Percentiles rank a stretch among this genome's conserved stretches.
phyloP scores from a whole-genome alignment of 1,140 invertebrate species.

The Papilio xuthus region DNA sequence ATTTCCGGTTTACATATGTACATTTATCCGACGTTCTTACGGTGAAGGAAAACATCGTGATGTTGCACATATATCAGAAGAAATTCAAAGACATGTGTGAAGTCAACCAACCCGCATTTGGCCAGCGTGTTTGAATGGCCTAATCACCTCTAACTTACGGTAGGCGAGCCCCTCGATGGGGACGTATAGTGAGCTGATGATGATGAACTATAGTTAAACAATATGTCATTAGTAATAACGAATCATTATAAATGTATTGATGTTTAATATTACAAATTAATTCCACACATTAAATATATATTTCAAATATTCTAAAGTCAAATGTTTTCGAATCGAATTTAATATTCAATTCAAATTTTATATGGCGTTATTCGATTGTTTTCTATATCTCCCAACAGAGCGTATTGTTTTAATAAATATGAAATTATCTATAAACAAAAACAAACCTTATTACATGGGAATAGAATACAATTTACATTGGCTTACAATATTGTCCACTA shows the following conservation, averaged over 20 bases:
- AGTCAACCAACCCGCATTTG: no score
- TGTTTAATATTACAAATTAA: constrained; percentile 1
- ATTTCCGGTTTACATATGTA: no score
- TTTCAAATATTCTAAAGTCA: constrained; percentile 13
- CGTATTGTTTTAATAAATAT: constrained; percentile 4
- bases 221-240: not conserved
- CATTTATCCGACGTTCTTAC: no score
- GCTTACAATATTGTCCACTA: not conserved
- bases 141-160: no score
- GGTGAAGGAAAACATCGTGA: no score
- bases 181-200: no score
- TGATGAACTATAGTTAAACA: no score
- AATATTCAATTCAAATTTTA: constrained; percentile 15
- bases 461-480: not conserved
- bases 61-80: no score
- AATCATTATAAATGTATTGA: not conserved
- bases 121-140: no score
- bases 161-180: no score
- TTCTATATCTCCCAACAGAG: not conserved
- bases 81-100: no score
- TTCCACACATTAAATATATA: not conserved
- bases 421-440: not conserved
- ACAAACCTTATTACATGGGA: not conserved
- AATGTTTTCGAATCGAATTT: constrained; percentile 23
- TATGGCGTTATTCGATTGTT: constrained; percentile 7